A percentile compares a stretch with the other conserved stretches of the same genome.
phyloP scores from a whole-genome alignment of 2,113 vertebrate species.

The Istiophorus platypterus region DNA sequence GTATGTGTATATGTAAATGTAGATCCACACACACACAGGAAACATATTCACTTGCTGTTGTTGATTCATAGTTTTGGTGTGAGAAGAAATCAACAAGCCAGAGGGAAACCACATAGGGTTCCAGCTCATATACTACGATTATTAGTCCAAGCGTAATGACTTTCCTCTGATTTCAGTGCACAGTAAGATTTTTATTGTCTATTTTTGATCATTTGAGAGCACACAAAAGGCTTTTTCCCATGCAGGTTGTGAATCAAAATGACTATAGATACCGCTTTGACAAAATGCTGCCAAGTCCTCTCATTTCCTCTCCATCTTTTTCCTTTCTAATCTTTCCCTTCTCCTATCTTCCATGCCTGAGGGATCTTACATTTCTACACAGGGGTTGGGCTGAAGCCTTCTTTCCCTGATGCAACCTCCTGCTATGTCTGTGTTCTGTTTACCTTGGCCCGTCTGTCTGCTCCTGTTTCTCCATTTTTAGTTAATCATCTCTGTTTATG shows the following conservation, averaged over 20 bases:
- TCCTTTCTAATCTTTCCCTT: not conserved
- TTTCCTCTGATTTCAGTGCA: not conserved
- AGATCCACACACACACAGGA: too few relatives aligned
- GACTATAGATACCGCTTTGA: not conserved
- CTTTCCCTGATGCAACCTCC: slow-evolving; percentile 48
- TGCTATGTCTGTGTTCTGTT: slow-evolving; percentile 45
- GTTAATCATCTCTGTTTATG: slow-evolving; percentile 39
- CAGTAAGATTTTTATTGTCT: not conserved
- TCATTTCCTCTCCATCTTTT: not conserved
- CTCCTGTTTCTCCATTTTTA: slow-evolving; percentile 38
- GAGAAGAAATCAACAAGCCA: not conserved
- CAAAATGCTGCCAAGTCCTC: not conserved
- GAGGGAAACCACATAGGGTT: not conserved
- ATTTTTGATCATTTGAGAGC: slow-evolving; percentile 29
- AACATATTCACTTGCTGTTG: not conserved
- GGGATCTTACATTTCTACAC: not conserved
- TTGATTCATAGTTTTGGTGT: not conserved
- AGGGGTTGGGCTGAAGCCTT: slow-evolving; percentile 9
- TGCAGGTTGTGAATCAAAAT: slow-evolving; percentile 12
- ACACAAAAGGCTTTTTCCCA: not conserved
- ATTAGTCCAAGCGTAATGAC: not conserved
- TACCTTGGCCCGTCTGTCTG: slow-evolving; percentile 21
- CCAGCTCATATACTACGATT: not conserved
- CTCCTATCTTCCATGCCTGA: not conserved
- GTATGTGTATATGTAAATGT: too few relatives aligned